phyloP scores from a whole-genome alignment of 2,113 vertebrate species.

The Rhipidura dahli region DNA sequence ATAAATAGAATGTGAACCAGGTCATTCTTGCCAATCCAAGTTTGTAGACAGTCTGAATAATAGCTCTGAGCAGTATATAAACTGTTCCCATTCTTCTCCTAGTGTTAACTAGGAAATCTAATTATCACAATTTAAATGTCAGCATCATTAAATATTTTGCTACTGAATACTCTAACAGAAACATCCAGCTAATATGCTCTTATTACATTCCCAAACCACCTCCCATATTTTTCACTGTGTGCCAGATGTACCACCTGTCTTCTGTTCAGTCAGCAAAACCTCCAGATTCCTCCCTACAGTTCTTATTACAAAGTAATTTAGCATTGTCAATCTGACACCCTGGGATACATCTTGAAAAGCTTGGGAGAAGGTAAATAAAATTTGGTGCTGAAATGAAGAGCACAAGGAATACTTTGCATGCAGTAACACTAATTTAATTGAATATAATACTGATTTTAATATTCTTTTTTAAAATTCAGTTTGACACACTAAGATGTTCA shows the following conservation, averaged over 20 bases:
- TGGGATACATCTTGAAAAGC: background rate
- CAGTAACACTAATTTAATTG: background rate
- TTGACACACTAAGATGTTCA: background rate
- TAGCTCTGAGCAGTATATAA: constrained; percentile 15
- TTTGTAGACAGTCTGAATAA: constrained; percentile 61
- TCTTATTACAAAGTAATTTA: background rate
- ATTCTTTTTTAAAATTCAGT: background rate
- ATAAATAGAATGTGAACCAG: constrained; percentile 53
- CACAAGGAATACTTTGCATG: background rate
- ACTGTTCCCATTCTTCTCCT: constrained; percentile 39
- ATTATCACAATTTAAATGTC: constrained; percentile 38
- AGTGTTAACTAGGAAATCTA: constrained; percentile 44
- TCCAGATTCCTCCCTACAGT: background rate
- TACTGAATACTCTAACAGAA: constrained; percentile 18
- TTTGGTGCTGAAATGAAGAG: background rate
- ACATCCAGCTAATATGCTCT: background rate
- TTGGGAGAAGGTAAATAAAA: background rate
- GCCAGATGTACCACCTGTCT: background rate
- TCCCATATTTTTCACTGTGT: background rate
- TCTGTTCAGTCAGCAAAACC: background rate
- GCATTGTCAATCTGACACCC: background rate
- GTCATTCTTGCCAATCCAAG: constrained; percentile 54
- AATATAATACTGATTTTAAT: background rate
- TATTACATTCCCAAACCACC: background rate
- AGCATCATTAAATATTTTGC: constrained; percentile 59